Conservation (phyloP, 2,888 invertebrate species). For the Coleophora deauratella region DNA sequence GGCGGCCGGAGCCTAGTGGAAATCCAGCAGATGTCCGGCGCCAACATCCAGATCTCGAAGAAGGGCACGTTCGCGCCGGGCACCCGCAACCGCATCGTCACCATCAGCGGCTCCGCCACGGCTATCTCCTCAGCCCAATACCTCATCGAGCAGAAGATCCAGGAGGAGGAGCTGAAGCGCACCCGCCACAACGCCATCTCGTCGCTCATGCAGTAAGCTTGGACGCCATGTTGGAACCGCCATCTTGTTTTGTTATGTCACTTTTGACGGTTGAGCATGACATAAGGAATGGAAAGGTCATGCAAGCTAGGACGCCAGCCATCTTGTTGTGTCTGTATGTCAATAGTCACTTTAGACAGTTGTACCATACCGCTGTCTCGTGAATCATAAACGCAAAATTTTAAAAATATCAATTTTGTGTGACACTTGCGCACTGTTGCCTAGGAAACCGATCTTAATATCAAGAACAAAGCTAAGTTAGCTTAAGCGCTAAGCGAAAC, state of each 20-base stretch:
- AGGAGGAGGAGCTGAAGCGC: conserved; percentile 96
- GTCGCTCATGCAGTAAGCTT: conserved; percentile 79
- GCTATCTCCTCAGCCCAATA: conserved; percentile 94
- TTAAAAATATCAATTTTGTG: no score
- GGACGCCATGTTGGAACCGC: not conserved
- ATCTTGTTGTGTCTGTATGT: no score
- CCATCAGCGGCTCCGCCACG: conserved; percentile 91
- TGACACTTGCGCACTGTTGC: no score
- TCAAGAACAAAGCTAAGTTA: no score
- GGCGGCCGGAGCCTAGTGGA: conserved; percentile 97
- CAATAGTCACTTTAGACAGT: no score
- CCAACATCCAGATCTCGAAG: conserved; percentile 98
- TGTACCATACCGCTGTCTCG: no score
- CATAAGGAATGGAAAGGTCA: no score
- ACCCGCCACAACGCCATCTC: conserved; percentile 90
- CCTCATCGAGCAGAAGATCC: conserved; percentile 97
- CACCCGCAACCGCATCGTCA: conserved; percentile 97
- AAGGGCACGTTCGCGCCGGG: conserved; percentile 98
- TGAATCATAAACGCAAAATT: no score
- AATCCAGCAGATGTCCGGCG: conserved; percentile 97
- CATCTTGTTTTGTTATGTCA: not conserved
- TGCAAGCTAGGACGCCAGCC: no score
- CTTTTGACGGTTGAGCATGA: not conserved
- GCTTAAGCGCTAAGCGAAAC: no score
- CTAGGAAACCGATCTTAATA: no score